Evolutionary conservation across 30 jellyfish, hydroid and myxozoan species (phyloP), one percentile per base, ranked within the genome.

Genomic region (Cassiopea xamachana): DNA sequence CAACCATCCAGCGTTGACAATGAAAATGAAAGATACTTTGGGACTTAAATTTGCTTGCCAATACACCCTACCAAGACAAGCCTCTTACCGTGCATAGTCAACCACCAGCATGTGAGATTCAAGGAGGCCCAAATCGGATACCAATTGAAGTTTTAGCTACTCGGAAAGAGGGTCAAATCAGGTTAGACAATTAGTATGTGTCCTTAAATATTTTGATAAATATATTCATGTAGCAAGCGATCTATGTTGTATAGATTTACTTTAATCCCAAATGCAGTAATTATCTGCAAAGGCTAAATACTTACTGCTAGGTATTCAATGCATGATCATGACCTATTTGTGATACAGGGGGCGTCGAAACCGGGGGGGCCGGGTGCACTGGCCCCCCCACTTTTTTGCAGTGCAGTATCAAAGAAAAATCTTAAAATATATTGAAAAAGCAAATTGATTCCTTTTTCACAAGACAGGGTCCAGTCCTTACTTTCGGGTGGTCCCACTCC

Each of bases 101-200:
- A 60, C 86, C 48, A 43, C 86, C 86, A 49, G 84, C 92, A 58
- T 70, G 48, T 60, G 62, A 70, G 18, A 50, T 84, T 50, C 86
- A 84, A 1, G 92, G 72, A 48, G 92, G 72, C 69, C 62, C 62
- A 84, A 86, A 84, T 55, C 80, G 92, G 51, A 71, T 84, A 12
- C 86, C 92, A 44, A 85, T 48, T 73, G 92, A 58, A 47, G 80
- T 73, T 49, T 84, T 84, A 74, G 92, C 92, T 70, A 86, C 85
- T n/a, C 69, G 92, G 79, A 62, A 84, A 39, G 92, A 84, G 69
- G 77, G 73, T 49, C 86, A 83, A 84, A 84, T 71, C 49, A 48
- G 69, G 5, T 74, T 84, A 83, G 92, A 59, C n/a, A 74, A 84
- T 7, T 84, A 86, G 92, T 84, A 84, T 27, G 39, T 73, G 70